phyloP scores from a whole-genome alignment of 1,140 invertebrate genomes.

The Meloidogyne exigua region DNA sequence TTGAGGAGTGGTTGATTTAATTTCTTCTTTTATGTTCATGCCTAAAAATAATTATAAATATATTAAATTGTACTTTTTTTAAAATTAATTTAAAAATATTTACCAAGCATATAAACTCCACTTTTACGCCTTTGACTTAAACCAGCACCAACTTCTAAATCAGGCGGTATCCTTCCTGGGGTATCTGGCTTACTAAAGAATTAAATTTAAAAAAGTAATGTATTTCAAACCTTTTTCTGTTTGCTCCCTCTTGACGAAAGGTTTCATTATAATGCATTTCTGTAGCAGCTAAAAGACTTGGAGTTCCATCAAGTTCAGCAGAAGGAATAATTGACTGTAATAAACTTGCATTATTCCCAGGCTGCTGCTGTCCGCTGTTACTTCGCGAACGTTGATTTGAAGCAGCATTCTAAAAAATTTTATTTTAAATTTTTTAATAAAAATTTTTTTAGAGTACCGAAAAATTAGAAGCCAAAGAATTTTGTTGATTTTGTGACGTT shows the following conservation, averaged over 20 bases:
- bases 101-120: conserved; percentile 45
- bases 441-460: not conserved
- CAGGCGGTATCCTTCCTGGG: conserved; percentile 6
- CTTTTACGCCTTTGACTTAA: conserved; percentile 39
- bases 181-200: not conserved
- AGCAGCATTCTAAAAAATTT: conserved; percentile 6
- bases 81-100: not conserved
- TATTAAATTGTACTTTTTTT: not conserved
- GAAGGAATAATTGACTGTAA: not conserved
- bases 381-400: conserved; percentile 34
- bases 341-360: not conserved
- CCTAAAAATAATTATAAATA: too few relatives aligned
- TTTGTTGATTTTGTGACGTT: conserved; percentile 2
- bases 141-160: conserved; percentile 19
- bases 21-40: conserved; percentile 31
- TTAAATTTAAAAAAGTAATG: not conserved
- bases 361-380: conserved; percentile 17
- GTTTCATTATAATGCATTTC: conserved; percentile 54
- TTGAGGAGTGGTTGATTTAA: conserved; percentile 16
- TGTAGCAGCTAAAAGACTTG: conserved; percentile 44
- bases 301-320: conserved; percentile 28
- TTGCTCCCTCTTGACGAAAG: conserved; percentile 16
- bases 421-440: not conserved
- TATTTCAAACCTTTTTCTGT: conserved; percentile 15
- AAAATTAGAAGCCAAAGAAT: conserved; percentile 2